Conservation (phyloP, 2,888 invertebrate genomes). For the Shargacucullia verbasci region DNA sequence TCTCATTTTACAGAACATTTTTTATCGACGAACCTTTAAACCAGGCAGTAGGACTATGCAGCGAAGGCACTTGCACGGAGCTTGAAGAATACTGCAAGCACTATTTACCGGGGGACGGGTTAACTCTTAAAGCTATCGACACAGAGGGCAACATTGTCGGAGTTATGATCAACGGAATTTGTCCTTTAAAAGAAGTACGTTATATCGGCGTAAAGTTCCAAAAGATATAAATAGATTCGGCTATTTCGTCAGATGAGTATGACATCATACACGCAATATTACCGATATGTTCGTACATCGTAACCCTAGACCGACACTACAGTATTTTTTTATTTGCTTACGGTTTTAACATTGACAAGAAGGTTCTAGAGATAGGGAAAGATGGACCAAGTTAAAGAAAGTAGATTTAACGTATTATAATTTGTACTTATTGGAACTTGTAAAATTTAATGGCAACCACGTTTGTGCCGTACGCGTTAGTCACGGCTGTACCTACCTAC, state of each 20-base stretch:
- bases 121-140: conserved; percentile 91
- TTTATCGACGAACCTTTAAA: conserved; percentile 91
- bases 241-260: conserved; percentile 5
- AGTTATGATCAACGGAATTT: conserved; percentile 86
- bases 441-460: too few relatives aligned
- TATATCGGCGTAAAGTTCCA: background rate
- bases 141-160: conserved; percentile 88
- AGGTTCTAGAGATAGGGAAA: too few relatives aligned
- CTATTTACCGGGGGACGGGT: conserved; percentile 86
- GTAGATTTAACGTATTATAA: too few relatives aligned
- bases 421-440: too few relatives aligned
- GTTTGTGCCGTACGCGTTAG: too few relatives aligned
- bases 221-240: conserved; percentile 13
- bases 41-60: conserved; percentile 84
- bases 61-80: conserved; percentile 83
- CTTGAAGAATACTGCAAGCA: conserved; percentile 90
- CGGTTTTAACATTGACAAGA: too few relatives aligned
- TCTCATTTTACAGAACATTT: conserved; percentile 81
- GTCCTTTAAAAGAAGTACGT: conserved; percentile 72
- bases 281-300: background rate
- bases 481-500: too few relatives aligned
- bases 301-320: background rate
- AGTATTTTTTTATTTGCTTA: too few relatives aligned
- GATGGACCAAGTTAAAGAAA: too few relatives aligned
- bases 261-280: background rate